Conservation (phyloP, 2,113 vertebrate genomes). For the Caretta caretta region DNA sequence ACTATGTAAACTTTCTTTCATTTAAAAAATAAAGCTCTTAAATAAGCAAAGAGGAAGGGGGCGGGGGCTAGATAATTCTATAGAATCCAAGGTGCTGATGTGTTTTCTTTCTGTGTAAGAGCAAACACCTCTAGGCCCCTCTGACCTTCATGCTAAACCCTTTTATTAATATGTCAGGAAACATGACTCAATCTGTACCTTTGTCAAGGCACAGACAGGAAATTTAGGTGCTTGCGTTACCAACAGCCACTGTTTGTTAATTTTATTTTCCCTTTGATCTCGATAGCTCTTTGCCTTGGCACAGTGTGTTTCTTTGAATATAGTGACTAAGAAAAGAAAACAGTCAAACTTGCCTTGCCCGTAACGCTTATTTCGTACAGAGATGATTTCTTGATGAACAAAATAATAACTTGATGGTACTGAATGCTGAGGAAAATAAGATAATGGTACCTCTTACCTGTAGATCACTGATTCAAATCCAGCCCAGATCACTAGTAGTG, state of each 20-base stretch:
- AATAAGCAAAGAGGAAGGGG: conserved; percentile 56
- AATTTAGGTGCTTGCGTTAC: conserved; percentile 45
- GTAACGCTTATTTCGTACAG: background rate
- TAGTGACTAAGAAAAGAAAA: background rate
- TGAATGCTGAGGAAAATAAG: background rate
- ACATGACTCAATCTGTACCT: conserved; percentile 49
- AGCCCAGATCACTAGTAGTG: background rate
- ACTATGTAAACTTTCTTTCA: conserved; percentile 59
- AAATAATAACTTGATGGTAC: background rate
- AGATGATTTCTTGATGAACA: background rate
- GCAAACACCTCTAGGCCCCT: conserved; percentile 32
- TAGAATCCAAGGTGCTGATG: conserved; percentile 44
- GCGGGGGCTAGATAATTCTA: conserved; percentile 50
- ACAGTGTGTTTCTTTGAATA: conserved; percentile 14
- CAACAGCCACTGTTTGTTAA: conserved; percentile 18
- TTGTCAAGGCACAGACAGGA: conserved; percentile 49
- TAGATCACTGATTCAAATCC: background rate
- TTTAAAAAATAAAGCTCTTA: conserved; percentile 53
- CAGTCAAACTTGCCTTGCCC: background rate
- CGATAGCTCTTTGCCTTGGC: background rate
- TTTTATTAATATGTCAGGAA: conserved; percentile 59
- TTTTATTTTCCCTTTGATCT: background rate
- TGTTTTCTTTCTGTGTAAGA: conserved; percentile 46
- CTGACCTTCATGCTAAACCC: conserved; percentile 12
- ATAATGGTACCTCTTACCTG: background rate